Percentiles rank a stretch among this genome's conserved stretches.
phyloP scores from a whole-genome alignment of 2,888 invertebrate genomes.

The Drosophila incognita region DNA sequence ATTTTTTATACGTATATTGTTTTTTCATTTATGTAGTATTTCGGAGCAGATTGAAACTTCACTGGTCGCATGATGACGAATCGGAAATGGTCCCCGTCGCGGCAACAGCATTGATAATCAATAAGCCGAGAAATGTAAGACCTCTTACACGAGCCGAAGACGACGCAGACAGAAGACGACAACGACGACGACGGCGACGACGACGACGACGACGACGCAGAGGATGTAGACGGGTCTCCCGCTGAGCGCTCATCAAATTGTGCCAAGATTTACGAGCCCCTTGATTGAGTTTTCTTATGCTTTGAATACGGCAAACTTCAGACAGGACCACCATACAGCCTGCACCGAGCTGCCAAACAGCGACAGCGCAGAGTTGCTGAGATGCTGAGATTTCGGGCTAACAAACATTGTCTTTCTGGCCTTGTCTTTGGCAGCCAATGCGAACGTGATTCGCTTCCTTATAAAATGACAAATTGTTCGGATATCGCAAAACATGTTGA shows the following conservation, averaged over 20 bases:
- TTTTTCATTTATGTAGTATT: conserved; percentile 22
- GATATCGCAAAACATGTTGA: conserved; percentile 47
- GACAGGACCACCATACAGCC: conserved; percentile 73
- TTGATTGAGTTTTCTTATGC: conserved; percentile 81
- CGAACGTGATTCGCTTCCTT: conserved; percentile 36
- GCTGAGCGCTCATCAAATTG: conserved; percentile 79
- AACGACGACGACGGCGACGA: not conserved
- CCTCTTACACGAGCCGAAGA: conserved; percentile 55
- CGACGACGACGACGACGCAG: conserved; percentile 5
- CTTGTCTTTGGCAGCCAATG: conserved; percentile 18
- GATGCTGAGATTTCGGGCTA: conserved; percentile 37
- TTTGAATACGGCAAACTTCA: conserved; percentile 81
- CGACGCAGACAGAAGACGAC: not conserved
- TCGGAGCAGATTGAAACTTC: conserved; percentile 66
- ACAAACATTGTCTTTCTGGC: conserved; percentile 15
- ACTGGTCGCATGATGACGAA: conserved; percentile 75
- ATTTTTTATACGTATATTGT: not conserved
- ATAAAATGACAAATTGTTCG: conserved; percentile 48
- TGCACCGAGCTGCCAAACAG: conserved; percentile 20
- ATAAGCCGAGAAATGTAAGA: conserved; percentile 74
- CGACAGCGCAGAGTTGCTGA: conserved; percentile 19
- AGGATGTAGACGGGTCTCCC: conserved; percentile 58
- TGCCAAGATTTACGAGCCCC: conserved; percentile 78
- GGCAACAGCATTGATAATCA: conserved; percentile 70
- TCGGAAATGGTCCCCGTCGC: conserved; percentile 73